Conservation (phyloP, 2,888 invertebrate species). For the Sarcophaga subvicina region DNA sequence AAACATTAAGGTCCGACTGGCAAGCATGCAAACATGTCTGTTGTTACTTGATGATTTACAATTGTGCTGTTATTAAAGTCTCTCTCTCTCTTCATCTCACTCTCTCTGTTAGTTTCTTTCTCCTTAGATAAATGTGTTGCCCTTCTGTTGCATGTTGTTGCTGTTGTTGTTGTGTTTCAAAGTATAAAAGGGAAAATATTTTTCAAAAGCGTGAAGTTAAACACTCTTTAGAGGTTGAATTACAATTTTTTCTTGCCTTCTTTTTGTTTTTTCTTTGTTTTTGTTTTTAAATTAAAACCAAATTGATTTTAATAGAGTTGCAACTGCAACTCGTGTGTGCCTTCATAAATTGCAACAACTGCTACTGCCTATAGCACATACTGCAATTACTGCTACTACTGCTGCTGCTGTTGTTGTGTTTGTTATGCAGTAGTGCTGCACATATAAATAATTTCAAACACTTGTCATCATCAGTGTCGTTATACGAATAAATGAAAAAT, state of each 20-base stretch:
- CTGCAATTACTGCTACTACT: neutral
- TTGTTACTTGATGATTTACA: neutral
- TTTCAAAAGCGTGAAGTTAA: conserved; percentile 57
- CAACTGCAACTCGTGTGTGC: conserved; percentile 44
- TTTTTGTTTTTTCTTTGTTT: conserved; percentile 18
- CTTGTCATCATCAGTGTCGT: conserved; percentile 58
- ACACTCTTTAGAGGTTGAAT: conserved; percentile 53
- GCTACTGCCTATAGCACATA: neutral
- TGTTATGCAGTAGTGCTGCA: conserved; percentile 2
- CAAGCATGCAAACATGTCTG: conserved; percentile 7
- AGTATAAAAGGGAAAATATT: conserved; percentile 23
- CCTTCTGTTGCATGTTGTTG: neutral
- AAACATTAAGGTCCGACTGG: conserved; percentile 2
- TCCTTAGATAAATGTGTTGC: neutral
- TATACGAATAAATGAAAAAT: conserved; percentile 45
- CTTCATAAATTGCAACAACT: conserved; percentile 40
- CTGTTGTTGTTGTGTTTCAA: neutral
- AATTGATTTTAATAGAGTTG: conserved; percentile 69
- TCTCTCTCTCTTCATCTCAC: neutral
- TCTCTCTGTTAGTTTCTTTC: neutral
- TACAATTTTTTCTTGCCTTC: conserved; percentile 16
- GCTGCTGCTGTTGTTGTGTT: no score
- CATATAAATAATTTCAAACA: conserved; percentile 64
- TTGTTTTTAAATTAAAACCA: conserved; percentile 49
- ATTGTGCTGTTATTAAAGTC: no score